phyloP scores from a whole-genome alignment of 2,797 vertebrate species.

The Rhinophrynus dorsalis region DNA sequence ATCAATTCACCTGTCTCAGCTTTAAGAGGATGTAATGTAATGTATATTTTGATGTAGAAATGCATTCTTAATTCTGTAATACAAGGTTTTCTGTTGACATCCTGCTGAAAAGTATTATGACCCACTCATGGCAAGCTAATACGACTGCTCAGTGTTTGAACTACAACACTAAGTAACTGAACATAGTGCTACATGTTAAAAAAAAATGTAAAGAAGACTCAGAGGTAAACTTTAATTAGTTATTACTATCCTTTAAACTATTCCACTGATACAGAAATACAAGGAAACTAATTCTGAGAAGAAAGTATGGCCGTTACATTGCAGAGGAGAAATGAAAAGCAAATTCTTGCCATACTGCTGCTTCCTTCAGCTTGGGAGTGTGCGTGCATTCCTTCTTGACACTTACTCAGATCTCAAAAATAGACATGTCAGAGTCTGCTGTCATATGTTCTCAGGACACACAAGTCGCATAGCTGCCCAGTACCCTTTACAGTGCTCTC shows the following conservation, averaged over 20 bases:
- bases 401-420: slow-evolving; percentile 33
- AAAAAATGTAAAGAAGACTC: too few species aligned
- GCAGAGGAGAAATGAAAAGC: neutral
- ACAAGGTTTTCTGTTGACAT: too few species aligned
- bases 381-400: slow-evolving; percentile 27
- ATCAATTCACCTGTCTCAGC: too few species aligned
- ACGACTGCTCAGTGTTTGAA: too few species aligned
- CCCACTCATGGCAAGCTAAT: too few species aligned
- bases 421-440: slow-evolving; percentile 23
- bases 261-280: neutral
- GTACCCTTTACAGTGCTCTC: slow-evolving; percentile 11
- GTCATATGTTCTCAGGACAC: slow-evolving; percentile 28
- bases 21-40: too few species aligned
- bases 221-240: too few species aligned
- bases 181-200: too few species aligned
- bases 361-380: slow-evolving; percentile 29
- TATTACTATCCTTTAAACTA: neutral
- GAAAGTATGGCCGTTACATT: neutral
- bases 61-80: too few species aligned
- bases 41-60: too few species aligned
- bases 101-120: too few species aligned
- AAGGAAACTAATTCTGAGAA: neutral
- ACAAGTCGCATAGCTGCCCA: slow-evolving; percentile 6
- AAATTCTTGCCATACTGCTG: slow-evolving; percentile 23
- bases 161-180: too few species aligned